These are phyloP conservation scores for Aurelia sp. DNA, from an alignment of 30 jellyfish, hydroid and myxozoan species.

Conservation along the genomic window DNA sequence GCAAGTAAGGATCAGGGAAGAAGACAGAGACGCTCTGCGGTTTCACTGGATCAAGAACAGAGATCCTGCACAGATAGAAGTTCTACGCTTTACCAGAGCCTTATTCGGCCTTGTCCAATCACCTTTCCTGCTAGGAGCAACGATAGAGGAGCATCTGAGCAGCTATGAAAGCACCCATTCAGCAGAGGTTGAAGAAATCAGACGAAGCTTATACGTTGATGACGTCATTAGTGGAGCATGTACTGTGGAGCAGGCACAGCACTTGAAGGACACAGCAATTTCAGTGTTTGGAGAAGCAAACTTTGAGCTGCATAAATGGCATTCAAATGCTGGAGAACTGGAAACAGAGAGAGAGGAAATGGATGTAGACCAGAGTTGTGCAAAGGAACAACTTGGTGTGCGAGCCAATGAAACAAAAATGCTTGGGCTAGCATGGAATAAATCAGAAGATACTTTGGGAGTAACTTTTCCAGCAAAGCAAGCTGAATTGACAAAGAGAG, in stretches of 20 bases:
- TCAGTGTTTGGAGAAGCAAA: constrained; percentile 55
- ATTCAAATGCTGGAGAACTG: constrained; percentile 60
- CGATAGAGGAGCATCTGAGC: constrained; percentile 53
- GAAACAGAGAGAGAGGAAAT: constrained; percentile 24
- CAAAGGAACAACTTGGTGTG: constrained; percentile 65
- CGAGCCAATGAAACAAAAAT: constrained; percentile 36
- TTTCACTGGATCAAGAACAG: constrained; percentile 66
- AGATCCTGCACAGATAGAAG: constrained; percentile 35
- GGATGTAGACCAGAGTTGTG: constrained; percentile 38
- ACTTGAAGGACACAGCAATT: constrained; percentile 27
- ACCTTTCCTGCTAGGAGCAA: constrained; percentile 66
- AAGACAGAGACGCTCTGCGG: constrained; percentile 81
- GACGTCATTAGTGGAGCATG: constrained; percentile 56
- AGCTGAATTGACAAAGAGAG: not conserved
- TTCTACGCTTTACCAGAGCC: constrained; percentile 46
- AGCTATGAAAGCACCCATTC: constrained; percentile 21
- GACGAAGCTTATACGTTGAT: constrained; percentile 62
- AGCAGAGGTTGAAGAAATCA: constrained; percentile 33
- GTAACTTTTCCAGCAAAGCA: not conserved
- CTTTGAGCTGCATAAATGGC: constrained; percentile 73
- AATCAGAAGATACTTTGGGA: constrained; percentile 2
- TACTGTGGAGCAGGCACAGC: constrained; percentile 24
- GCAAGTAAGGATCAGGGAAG: constrained; percentile 56
- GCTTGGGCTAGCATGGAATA: constrained; percentile 39
- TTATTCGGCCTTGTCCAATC: constrained; percentile 70